Base-by-base conservation (phyloP, 2,113 vertebrate species). In the Nerophis lumbriciformis region DNA sequence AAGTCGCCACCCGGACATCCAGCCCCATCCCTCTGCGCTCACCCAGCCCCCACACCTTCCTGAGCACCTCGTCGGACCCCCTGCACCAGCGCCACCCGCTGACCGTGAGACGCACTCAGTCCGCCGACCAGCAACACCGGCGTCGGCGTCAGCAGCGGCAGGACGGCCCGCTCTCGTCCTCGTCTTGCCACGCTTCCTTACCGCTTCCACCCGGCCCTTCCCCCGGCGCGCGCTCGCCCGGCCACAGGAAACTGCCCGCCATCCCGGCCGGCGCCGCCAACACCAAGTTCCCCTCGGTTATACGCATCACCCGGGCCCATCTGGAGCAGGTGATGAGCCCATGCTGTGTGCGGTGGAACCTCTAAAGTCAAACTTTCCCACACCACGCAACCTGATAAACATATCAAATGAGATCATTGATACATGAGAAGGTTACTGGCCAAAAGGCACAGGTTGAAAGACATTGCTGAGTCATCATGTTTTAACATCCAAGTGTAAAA, bases 291-390 rank as follows among this genome's bases (percentile, higher is more conserved):
- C 94, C 94, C 91, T 91, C 94, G 80, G 90, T 95, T 88, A 96
- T 94, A 87, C 92, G 91, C 87, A 93, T 95, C 91, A 94, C 93
- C 77, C 93, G 94, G 51, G 93, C 93, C 69, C 93, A 94, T 81
- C 91, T 89, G n/a, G 90, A 93, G 88, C 94, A 96, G 94, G 94
- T 96, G 93, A 95, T 88, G 89, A 87, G 72, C 68, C 78, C 66
- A 9, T 70, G 70, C 19, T 28, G 8, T 9, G 12, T 16, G 10
- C n/a, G 13, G 39, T 39, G 16, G 53, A 44, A 57, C 55, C 55
- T 44, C 55, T 0, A 21, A 44, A 44, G 55, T 57, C 38, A 16
- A 21, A 9, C 28, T 3, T 4, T 4, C 28, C 28, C 28, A 28
- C 28, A 28, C 28, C 28, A 3, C 28, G 28, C 28, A 28, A 28